Evolutionary conservation across 2,113 vertebrate genomes (phyloP).

Genomic region (Poeciliopsis retropinna): DNA sequence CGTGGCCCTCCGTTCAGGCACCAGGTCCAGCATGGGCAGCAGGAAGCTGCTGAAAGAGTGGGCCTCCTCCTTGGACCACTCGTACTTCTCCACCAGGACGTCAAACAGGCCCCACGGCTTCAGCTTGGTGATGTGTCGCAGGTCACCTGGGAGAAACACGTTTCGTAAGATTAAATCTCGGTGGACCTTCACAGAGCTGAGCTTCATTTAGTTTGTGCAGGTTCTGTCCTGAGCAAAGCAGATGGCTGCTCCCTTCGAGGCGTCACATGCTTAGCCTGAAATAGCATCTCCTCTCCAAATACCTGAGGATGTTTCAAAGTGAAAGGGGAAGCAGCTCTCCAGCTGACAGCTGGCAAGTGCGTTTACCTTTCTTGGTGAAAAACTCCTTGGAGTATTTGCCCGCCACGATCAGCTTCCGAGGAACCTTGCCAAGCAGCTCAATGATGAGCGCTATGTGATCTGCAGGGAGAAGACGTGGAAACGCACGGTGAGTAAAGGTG

Average conservation of each 20-base stretch:
- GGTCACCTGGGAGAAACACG: slow-evolving; percentile 82
- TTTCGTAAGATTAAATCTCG: not conserved
- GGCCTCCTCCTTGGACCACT: slow-evolving; percentile 93
- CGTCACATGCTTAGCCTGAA: slow-evolving; percentile 25
- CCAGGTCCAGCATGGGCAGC: slow-evolving; percentile 94
- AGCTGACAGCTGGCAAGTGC: slow-evolving; percentile 14
- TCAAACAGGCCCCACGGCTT: slow-evolving; percentile 96
- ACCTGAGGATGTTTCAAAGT: slow-evolving; percentile 11
- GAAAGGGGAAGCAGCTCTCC: slow-evolving; percentile 11
- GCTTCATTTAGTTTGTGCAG: slow-evolving; percentile 18
- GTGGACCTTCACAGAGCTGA: not conserved
- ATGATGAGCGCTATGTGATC: slow-evolving; percentile 99
- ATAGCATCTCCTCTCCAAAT: slow-evolving; percentile 19
- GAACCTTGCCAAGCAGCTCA: slow-evolving; percentile 96
- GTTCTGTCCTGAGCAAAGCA: slow-evolving; percentile 30
- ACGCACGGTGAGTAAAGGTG: slow-evolving; percentile 24
- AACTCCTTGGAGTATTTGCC: slow-evolving; percentile 99
- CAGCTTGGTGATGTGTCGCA: slow-evolving; percentile 97
- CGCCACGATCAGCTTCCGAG: slow-evolving; percentile 92
- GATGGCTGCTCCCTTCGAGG: slow-evolving; percentile 36
- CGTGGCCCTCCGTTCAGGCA: slow-evolving; percentile 92
- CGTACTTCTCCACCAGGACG: slow-evolving; percentile 95
- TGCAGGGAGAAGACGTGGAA: slow-evolving; percentile 43
- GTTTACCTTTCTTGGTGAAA: slow-evolving; percentile 98
- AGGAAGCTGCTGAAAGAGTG: slow-evolving; percentile 93